phyloP scores from a whole-genome alignment of 2,888 invertebrate genomes.

The Scaptomyza reducta region DNA sequence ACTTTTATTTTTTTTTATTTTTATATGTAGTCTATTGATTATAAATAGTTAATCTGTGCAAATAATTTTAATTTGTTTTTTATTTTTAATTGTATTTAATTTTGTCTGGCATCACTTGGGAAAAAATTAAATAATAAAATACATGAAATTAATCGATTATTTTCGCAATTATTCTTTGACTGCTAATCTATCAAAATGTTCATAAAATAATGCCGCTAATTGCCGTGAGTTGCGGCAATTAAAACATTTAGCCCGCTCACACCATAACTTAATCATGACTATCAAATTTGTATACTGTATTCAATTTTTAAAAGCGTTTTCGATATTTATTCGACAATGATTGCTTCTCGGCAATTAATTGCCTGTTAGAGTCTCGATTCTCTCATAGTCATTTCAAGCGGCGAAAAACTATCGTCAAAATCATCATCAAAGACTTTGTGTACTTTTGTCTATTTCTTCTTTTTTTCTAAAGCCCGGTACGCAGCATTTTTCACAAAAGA shows the following conservation, averaged over 20 bases:
- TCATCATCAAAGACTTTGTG: constrained; percentile 3
- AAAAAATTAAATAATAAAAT: too few species aligned
- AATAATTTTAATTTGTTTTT: too few species aligned
- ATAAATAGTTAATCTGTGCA: too few species aligned
- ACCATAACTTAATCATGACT: constrained; percentile 26
- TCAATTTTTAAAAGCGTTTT: constrained; percentile 41
- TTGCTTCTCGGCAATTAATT: constrained; percentile 47
- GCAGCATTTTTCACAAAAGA: constrained; percentile 55
- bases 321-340: neutral
- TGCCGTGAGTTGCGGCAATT: constrained; percentile 67
- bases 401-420: constrained; percentile 52
- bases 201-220: too few species aligned
- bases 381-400: constrained; percentile 48
- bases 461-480: constrained; percentile 14
- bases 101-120: too few species aligned
- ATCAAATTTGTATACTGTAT: neutral
- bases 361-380: constrained; percentile 21
- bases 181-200: constrained; percentile 35
- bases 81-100: too few species aligned
- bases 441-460: constrained; percentile 8
- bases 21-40: too few species aligned
- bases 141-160: too few species aligned
- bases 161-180: constrained; percentile 5
- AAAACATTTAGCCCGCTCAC: constrained; percentile 67
- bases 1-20: too few species aligned